These are phyloP conservation scores for Petrophora chlorosata DNA, from an alignment of 2,888 invertebrate genomes.

Conservation along the genomic window DNA sequence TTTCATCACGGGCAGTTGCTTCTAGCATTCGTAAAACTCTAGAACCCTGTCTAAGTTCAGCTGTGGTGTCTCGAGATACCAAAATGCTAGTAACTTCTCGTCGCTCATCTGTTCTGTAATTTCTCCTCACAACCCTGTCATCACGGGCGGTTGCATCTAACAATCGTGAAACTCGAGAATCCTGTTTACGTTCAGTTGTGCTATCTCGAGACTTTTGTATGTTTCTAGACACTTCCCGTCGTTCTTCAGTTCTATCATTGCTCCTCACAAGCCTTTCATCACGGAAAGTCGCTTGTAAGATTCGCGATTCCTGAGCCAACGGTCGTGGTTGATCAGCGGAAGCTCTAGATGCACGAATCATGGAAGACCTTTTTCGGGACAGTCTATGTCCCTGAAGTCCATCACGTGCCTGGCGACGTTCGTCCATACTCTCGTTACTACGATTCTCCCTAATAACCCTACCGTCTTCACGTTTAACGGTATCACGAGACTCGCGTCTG, in stretches of 20 bases:
- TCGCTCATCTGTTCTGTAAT: slow-evolving; percentile 6
- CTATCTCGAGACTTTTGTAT: slow-evolving; percentile 3
- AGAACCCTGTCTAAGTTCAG: too few relatives aligned
- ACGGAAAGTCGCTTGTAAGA: not conserved
- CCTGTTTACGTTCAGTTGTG: not conserved
- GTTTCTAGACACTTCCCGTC: too few relatives aligned
- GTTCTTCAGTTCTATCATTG: not conserved
- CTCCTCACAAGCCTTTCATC: not conserved
- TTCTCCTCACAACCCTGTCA: not conserved
- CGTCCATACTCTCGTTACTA: slow-evolving; percentile 10
- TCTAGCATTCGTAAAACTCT: not conserved
- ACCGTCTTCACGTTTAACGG: slow-evolving; percentile 1
- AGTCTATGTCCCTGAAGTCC: slow-evolving; percentile 17
- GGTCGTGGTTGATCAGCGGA: slow-evolving; percentile 1
- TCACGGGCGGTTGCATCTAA: not conserved
- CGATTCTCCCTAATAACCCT: slow-evolving; percentile 9
- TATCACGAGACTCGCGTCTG: slow-evolving; percentile 1
- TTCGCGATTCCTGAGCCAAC: slow-evolving; percentile 10
- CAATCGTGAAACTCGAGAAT: not conserved
- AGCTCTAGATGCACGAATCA: slow-evolving; percentile 9
- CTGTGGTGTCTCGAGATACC: too few relatives aligned
- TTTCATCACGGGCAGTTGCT: not conserved
- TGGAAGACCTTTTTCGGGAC: slow-evolving; percentile 10
- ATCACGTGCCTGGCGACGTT: slow-evolving; percentile 9
- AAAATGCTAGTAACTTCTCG: too few relatives aligned